Percentiles rank a stretch among this genome's conserved stretches.
These are phyloP conservation scores for Grallaria varia DNA, from an alignment of 2,113 vertebrate genomes.

Conservation along the genomic window DNA sequence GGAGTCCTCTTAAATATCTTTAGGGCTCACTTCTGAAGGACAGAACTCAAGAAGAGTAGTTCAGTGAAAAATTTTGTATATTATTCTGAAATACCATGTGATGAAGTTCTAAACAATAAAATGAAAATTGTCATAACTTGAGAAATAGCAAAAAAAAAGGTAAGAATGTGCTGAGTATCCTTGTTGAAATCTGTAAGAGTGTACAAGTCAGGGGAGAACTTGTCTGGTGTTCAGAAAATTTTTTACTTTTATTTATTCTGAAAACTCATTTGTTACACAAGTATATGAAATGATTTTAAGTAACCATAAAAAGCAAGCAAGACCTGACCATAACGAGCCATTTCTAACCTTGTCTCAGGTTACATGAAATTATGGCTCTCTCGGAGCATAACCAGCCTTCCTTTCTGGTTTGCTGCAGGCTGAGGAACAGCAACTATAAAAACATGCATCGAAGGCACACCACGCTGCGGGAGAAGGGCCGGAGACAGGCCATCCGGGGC, in stretches of 20 bases:
- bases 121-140: too few relatives aligned
- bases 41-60: neutral
- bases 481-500: slow-evolving; percentile 91
- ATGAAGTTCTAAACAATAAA: neutral
- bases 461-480: slow-evolving; percentile 92
- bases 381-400: neutral
- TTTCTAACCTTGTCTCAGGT: neutral
- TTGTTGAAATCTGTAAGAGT: neutral
- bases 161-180: neutral
- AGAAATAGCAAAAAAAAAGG: too few relatives aligned
- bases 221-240: neutral
- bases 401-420: slow-evolving; percentile 46
- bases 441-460: slow-evolving; percentile 93
- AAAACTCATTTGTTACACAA: neutral
- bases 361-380: too few relatives aligned
- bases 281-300: neutral
- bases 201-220: neutral
- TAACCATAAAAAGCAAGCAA: neutral
- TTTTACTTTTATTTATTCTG: too few relatives aligned
- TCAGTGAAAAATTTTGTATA: neutral
- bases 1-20: neutral
- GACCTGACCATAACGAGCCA: neutral
- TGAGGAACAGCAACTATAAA: slow-evolving; percentile 71
- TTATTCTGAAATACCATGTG: neutral
- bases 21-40: neutral